Conservation (phyloP, 2,113 vertebrate species). For the Zootoca vivipara region DNA sequence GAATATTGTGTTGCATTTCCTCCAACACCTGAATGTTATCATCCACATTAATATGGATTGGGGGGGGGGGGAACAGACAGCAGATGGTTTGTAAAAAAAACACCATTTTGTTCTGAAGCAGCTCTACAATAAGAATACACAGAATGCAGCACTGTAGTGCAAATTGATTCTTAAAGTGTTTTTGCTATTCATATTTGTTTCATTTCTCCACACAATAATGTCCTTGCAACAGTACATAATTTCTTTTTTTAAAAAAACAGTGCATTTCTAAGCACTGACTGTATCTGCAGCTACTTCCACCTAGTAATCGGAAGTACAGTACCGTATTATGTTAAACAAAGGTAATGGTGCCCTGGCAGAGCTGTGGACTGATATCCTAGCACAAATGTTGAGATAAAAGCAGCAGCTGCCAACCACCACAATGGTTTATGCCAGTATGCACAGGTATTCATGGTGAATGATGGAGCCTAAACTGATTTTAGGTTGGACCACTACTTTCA, state of each 20-base stretch:
- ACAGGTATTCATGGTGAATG: not conserved
- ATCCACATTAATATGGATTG: slow-evolving; percentile 17
- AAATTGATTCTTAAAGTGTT: not conserved
- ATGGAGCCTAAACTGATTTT: not conserved
- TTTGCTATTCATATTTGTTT: not conserved
- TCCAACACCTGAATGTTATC: slow-evolving; percentile 46
- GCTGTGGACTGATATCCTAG: not conserved
- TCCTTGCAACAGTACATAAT: not conserved
- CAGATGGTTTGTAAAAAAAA: slow-evolving; percentile 17
- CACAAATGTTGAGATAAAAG: not conserved
- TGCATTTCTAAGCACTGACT: not conserved
- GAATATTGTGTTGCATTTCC: slow-evolving; percentile 27
- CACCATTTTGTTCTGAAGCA: slow-evolving; percentile 31
- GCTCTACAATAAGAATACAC: not conserved
- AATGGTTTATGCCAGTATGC: not conserved
- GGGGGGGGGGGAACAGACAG: not conserved
- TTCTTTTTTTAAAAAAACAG: not conserved
- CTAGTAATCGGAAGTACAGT: not conserved
- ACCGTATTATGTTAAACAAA: not conserved
- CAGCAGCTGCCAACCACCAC: not conserved
- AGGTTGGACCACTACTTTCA: not conserved
- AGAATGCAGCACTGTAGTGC: not conserved
- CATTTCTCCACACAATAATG: not conserved
- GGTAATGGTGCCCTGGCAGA: not conserved
- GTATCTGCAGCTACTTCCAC: not conserved